Base-by-base conservation (phyloP, 64 coral and sea anemone genomes). In the Trachythela sp. region DNA sequence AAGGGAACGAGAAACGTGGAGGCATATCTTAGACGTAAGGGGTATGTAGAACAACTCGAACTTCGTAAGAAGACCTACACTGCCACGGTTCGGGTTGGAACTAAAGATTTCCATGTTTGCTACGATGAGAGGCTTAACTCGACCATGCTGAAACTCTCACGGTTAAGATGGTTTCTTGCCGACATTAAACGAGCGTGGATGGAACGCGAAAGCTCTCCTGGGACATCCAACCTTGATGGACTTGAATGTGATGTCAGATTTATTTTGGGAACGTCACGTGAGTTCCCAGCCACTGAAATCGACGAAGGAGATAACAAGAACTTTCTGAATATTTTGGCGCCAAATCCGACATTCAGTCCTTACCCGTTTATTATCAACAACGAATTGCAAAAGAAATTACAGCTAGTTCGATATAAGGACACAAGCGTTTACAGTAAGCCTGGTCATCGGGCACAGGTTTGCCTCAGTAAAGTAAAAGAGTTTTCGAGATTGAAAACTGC, bases 191-290 rank as follows among this genome's bases (percentile, higher is more conserved):
- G 75, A 9, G 33, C 75, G 37, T 80, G 75, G 75, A 35, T 37
- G 20, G 15, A 80, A 39, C 75, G 75, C 30, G 75, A 37, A 14
- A 35, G 8, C 26, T 39, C 75, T 17, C 75, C 75, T 36, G 75
- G 75, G 10, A 13, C 31, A 34, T 34, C 3, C 30, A 80, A 1
- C 0, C 31, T 80, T 14, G 75, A 80, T 39, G 75, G 75, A 35
- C 20, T 34, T 5, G 75, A 80, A 80, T 80, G 75, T 80, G 75
- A 80, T 30, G 31, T 37, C 37, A 80, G 75, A 30, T 80, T 80
- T 80, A 80, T 80, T 39, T 39, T 80, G 31, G 75, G 75, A 80
- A 80, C 75, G 13, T 80, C 75, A 80, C 75, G 75, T 35, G 75
- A 35, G 75, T 80, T 80, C 37, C 13, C 75, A 18, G 33, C 20